These are phyloP conservation scores for Drosophila leontia DNA, from an alignment of 1,140 invertebrate genomes.

Conservation along the genomic window DNA sequence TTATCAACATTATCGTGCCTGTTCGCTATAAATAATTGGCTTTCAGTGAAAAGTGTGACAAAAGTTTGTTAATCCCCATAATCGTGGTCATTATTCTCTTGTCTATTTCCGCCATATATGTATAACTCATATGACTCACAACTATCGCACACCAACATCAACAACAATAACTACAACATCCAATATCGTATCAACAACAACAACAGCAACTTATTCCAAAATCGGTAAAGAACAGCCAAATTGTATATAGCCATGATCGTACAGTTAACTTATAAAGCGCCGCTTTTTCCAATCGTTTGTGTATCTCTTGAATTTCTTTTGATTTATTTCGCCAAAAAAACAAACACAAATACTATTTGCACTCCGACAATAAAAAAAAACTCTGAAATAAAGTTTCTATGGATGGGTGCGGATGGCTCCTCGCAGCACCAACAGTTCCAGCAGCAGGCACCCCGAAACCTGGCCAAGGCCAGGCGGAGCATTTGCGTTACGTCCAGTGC, in stretches of 20 bases:
- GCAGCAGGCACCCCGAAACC: conserved; percentile 51
- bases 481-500: conserved; percentile 79
- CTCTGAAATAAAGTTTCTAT: conserved; percentile 66
- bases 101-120: conserved; percentile 73
- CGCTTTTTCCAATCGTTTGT: conserved; percentile 49
- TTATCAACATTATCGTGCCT: conserved; percentile 40
- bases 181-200: conserved; percentile 28
- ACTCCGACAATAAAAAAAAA: conserved; percentile 26
- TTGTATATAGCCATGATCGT: conserved; percentile 59
- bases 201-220: conserved; percentile 76
- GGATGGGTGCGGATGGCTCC: conserved; percentile 72
- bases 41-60: conserved; percentile 60
- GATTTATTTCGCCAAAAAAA: conserved; percentile 41
- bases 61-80: conserved; percentile 63
- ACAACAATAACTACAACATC: conserved; percentile 32
- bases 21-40: conserved; percentile 77
- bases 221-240: conserved; percentile 70
- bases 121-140: conserved; percentile 47
- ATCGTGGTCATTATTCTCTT: conserved; percentile 68
- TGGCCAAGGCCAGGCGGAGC: conserved; percentile 71
- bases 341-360: conserved; percentile 42
- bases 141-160: conserved; percentile 57
- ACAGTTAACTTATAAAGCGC: conserved; percentile 39
- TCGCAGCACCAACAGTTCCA: conserved; percentile 58
- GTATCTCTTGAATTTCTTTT: conserved; percentile 47